Percentiles rank a stretch among this genome's conserved stretches.
Evolutionary conservation across 2,113 vertebrate genomes (phyloP).

Genomic region (Cinclus cinclus): DNA sequence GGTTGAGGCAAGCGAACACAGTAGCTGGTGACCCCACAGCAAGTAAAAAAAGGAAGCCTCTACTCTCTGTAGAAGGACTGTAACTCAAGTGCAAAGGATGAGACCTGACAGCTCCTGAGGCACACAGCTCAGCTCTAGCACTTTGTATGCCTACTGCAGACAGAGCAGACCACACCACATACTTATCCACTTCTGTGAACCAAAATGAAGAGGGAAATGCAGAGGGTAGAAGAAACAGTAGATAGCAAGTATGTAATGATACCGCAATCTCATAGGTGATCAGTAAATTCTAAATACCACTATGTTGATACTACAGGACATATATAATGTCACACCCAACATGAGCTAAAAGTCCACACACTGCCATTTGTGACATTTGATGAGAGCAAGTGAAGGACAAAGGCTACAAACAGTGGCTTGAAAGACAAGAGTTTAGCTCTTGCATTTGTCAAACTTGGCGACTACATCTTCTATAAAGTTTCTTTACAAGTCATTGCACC

Average conservation of each 20-base stretch:
- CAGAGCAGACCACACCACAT: neutral
- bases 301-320: neutral
- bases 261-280: neutral
- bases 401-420: neutral
- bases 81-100: neutral
- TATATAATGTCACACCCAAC: neutral
- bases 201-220: neutral
- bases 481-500: neutral
- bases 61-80: neutral
- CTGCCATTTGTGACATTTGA: neutral
- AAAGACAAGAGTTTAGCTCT: neutral
- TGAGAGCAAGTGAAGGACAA: neutral
- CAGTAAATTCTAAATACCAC: neutral
- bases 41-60: neutral
- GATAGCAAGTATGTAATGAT: accelerated
- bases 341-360: neutral
- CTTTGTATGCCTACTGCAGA: neutral
- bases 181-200: neutral
- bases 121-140: neutral
- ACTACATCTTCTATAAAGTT: neutral
- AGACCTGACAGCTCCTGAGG: neutral
- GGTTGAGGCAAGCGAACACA: neutral
- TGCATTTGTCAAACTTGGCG: neutral
- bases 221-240: neutral
- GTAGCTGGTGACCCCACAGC: neutral